Evolutionary conservation across 2,113 vertebrate species (phyloP), one percentile per base, ranked within the genome.

Genomic region (Danionella cerebrum): DNA sequence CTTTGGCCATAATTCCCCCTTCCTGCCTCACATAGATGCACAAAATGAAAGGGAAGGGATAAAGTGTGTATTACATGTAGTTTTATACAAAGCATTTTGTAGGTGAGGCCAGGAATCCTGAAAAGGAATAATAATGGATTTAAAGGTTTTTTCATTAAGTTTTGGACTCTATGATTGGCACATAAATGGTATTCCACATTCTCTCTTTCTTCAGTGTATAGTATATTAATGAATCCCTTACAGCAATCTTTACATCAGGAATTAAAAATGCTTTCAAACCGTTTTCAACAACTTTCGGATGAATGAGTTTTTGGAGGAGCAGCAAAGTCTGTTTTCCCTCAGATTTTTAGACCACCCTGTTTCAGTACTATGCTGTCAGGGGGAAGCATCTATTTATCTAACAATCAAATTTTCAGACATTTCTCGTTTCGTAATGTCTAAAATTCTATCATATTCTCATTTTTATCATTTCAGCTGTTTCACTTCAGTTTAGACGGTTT

Each of bases 271-370:
- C 35, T 31, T 53, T 41, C 60, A 33, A n/a, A 6, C 67, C 55
- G 14, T 50, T 70, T 74, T 70, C n/a, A 21, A 62, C 62, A 58
- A 44, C 60, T 73, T 70, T 73, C 55, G 67, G 66, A 73, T 72
- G 66, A 67, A 73, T 70, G 13, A 24, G 42, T 67, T 67, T 39
- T 67, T 73, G 55, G 70, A 70, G 18, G 27, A 19, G 42, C 18
- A 22, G 38, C 50, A 38, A 25, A 63, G 33, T 35, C 47, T 70
- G 60, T 70, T 67, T 75, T 67, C 48, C 64, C 41, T 44, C 55
- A 45, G 50, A 57, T 67, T 70, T 65, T 63, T 47, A 42, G 55
- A 63, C 71, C 71, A 70, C 67, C 67, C 51, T 67, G 63, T 63
- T 67, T 65, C 55, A 67, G 45, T 64, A 70, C 65, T 59, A 63